Conservation (phyloP, 2,113 vertebrate species). For the Pantherophis guttatus region DNA sequence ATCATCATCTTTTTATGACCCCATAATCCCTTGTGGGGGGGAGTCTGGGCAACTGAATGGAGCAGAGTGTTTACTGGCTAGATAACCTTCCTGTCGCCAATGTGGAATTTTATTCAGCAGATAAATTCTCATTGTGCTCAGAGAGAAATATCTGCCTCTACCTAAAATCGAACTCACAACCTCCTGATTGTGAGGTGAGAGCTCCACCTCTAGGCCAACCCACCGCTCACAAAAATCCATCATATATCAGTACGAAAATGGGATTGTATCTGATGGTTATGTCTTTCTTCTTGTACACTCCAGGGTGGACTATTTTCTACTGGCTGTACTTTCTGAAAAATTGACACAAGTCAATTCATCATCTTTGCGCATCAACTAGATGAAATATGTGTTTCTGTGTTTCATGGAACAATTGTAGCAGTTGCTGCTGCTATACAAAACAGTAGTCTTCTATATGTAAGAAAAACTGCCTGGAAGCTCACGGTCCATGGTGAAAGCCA, state of each 20-base stretch:
- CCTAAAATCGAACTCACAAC: too few species aligned
- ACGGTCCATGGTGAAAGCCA: background rate
- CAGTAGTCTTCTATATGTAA: background rate
- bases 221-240: background rate
- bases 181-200: too few species aligned
- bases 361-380: background rate
- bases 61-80: too few species aligned
- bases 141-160: too few species aligned
- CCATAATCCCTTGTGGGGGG: too few species aligned
- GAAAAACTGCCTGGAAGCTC: background rate
- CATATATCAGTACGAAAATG: background rate
- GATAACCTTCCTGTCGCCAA: too few species aligned
- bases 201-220: too few species aligned
- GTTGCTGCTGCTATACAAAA: background rate
- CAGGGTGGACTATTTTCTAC: background rate
- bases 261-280: background rate
- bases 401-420: background rate
- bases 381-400: background rate
- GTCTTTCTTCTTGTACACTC: too few species aligned
- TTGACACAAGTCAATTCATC: background rate
- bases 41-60: too few species aligned
- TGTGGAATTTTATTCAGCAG: too few species aligned
- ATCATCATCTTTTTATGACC: too few species aligned
- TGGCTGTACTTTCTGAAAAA: background rate
- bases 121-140: too few species aligned